Base-by-base conservation (phyloP, 2,797 vertebrate genomes). In the Coendou prehensilis region DNA sequence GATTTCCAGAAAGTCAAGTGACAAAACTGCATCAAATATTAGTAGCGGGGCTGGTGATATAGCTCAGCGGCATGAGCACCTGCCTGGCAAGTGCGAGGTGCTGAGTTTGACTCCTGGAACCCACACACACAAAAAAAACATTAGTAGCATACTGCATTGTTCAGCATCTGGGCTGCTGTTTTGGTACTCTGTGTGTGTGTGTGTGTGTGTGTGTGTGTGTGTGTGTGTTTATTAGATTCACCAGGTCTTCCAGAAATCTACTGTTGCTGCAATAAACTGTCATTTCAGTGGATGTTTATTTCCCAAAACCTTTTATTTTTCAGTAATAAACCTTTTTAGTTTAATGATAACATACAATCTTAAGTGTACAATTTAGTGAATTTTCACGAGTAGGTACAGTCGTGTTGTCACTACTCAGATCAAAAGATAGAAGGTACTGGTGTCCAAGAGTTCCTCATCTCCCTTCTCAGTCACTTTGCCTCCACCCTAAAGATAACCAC, bases 361-460 rank as follows among this genome's bases (percentile, higher is more conserved):
- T 41, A 41, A 41, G 37, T 41, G 13, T 83, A 63, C 4, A 75
- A 30, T 23, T 69, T 73, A 67, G 52, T 95, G 52, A 87, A 67
- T 95, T 94, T 96, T 86, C 57, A 71, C 30, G 64, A 96, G 54
- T 90, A 94, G 63, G 14, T 20, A 56, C 8, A 61, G 30, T 81
- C 6, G 14, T 91, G 30, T 73, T 88, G 87, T 78, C 33, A 93
- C 28, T 83, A 50, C 67, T 86, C 22, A 93, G 50, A 54, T 86
- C 15, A 95, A 86, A 2, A 97, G 83, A 30, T 91, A 94, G 64
- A 89, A 93, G 61, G 75, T 30, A 56, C 30, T 59, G 26, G 50
- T 76, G 23, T 91, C 71, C 54, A 33, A 94, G 71, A 84, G 33
- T 45, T 61, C 23, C 23, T 93, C 2, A 56, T 71, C 22, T 20